Evolutionary conservation across 2,797 vertebrate species (phyloP).

Genomic region (Darevskia nairensis): DNA sequence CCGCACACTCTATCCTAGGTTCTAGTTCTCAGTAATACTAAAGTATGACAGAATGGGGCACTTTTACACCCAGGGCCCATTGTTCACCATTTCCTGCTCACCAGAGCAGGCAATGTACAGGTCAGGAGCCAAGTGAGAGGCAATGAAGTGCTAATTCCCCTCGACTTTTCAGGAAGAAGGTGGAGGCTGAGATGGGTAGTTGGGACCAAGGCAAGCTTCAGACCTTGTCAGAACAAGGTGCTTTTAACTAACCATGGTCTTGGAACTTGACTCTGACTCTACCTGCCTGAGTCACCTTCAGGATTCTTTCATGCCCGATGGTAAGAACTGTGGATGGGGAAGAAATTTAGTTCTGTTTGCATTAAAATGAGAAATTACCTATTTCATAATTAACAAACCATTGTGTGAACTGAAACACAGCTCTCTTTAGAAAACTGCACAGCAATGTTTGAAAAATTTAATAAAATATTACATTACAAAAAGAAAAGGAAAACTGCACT

Average conservation of each 20-base stretch:
- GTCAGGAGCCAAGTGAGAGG: background rate
- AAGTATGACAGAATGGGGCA: background rate
- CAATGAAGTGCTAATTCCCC: background rate
- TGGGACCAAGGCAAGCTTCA: background rate
- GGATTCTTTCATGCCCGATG: background rate
- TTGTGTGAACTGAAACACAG: too few species aligned
- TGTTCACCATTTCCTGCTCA: background rate
- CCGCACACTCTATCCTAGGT: background rate
- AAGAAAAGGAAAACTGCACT: too few species aligned
- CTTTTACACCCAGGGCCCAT: too few species aligned
- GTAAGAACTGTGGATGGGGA: too few species aligned
- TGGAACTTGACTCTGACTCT: background rate
- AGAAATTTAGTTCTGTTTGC: too few species aligned
- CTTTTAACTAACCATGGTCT: background rate
- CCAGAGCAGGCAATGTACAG: background rate
- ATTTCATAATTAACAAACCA: too few species aligned
- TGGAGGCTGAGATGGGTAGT: background rate
- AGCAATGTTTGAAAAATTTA: too few species aligned
- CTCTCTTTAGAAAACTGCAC: too few species aligned
- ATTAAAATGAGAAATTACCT: too few species aligned
- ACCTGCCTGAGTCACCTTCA: background rate
- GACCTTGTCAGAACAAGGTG: background rate
- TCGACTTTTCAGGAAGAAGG: background rate
- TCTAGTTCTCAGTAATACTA: background rate
- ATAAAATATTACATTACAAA: too few species aligned